A percentile compares a stretch with the other conserved stretches of the same genome.
phyloP scores from a whole-genome alignment of 2,113 vertebrate genomes.

The Festucalex cinctus region DNA sequence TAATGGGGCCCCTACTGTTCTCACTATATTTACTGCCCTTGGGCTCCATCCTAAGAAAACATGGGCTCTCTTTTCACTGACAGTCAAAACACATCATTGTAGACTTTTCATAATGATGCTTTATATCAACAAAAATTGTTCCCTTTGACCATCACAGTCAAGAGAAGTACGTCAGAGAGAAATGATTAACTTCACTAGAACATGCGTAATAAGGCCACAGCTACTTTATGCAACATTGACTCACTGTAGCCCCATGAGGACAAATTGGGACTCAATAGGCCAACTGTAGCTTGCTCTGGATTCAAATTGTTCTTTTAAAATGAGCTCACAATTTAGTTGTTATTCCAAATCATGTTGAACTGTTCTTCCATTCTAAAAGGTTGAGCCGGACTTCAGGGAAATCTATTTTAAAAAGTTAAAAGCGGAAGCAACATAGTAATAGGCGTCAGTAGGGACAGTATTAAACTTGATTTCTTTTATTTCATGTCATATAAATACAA shows the following conservation, averaged over 20 bases:
- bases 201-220: background rate
- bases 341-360: background rate
- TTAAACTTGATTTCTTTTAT: slow-evolving; percentile 25
- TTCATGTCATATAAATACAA: slow-evolving; percentile 15
- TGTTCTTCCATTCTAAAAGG: background rate
- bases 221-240: background rate
- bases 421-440: background rate
- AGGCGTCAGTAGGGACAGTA: slow-evolving; percentile 8
- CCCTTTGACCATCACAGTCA: background rate
- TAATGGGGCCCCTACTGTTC: too few relatives aligned
- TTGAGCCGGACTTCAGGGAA: background rate
- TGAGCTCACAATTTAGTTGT: background rate
- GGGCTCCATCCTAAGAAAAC: too few relatives aligned
- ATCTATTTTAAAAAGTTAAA: slow-evolving; percentile 1
- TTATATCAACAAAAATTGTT: background rate
- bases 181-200: background rate
- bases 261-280: background rate
- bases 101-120: too few relatives aligned
- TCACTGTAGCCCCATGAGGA: background rate
- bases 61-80: too few relatives aligned
- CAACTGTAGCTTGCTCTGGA: background rate
- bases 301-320: slow-evolving; percentile 1
- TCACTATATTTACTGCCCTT: too few relatives aligned
- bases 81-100: too few relatives aligned
- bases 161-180: background rate